phyloP scores from a whole-genome alignment of 2,113 vertebrate genomes.

The Entelurus aequoreus region DNA sequence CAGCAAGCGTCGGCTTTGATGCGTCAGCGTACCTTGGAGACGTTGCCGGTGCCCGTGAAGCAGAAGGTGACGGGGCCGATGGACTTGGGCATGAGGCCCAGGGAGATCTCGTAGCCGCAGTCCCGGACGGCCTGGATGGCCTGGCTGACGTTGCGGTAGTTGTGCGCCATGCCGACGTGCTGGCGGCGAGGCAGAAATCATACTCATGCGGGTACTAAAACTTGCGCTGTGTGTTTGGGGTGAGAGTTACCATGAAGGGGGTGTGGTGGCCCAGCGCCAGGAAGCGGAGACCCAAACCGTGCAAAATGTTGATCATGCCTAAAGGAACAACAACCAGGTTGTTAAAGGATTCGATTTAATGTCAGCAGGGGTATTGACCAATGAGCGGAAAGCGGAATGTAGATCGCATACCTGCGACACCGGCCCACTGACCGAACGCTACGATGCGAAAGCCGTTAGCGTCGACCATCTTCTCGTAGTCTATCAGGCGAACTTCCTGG shows the following conservation, averaged over 20 bases:
- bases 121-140: slow-evolving; percentile 95
- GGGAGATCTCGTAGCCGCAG: slow-evolving; percentile 95
- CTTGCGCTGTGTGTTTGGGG: background rate
- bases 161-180: slow-evolving; percentile 98
- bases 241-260: slow-evolving; percentile 85
- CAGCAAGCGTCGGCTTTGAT: too few species aligned
- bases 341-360: too few species aligned
- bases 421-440: slow-evolving; percentile 97
- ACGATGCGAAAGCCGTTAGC: slow-evolving; percentile 87
- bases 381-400: background rate
- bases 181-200: slow-evolving; percentile 36
- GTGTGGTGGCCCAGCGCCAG: slow-evolving; percentile 94
- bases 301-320: slow-evolving; percentile 99
- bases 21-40: slow-evolving; percentile 82
- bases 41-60: slow-evolving; percentile 96
- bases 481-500: slow-evolving; percentile 92
- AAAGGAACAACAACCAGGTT: background rate
- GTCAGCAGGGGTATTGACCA: background rate
- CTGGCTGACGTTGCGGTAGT: slow-evolving; percentile 95
- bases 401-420: slow-evolving; percentile 82
- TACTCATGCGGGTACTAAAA: too few species aligned
- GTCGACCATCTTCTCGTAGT: slow-evolving; percentile 99
- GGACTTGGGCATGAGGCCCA: slow-evolving; percentile 96
- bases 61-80: slow-evolving; percentile 94
- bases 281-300: slow-evolving; percentile 90